Conservation (phyloP, 2,888 invertebrate genomes). For the Pyrrhia umbra region DNA sequence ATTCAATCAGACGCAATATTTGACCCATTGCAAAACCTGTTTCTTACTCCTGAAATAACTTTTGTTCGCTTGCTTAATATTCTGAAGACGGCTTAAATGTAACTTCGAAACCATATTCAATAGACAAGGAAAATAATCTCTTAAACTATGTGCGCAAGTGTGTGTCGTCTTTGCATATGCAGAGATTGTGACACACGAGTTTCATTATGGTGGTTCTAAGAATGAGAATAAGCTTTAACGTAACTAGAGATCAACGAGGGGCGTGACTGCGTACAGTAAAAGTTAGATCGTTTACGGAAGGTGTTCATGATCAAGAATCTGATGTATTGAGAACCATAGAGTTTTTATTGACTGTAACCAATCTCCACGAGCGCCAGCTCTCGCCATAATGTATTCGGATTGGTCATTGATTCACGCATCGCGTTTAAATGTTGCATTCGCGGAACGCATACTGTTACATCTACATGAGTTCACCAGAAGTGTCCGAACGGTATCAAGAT, state of each 20-base stretch:
- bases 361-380: slow-evolving; percentile 56
- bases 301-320: slow-evolving; percentile 61
- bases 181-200: slow-evolving; percentile 27
- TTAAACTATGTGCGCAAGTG: background rate
- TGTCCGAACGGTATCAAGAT: slow-evolving; percentile 81
- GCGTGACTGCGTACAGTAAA: slow-evolving; percentile 71
- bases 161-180: background rate
- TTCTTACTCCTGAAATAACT: background rate
- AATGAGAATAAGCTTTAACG: slow-evolving; percentile 56
- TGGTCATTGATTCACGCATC: slow-evolving; percentile 73
- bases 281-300: slow-evolving; percentile 73
- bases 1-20: slow-evolving; percentile 10
- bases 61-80: background rate
- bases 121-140: background rate
- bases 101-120: background rate
- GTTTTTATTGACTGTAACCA: slow-evolving; percentile 53
- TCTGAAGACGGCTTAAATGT: background rate
- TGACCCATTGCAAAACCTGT: background rate
- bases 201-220: slow-evolving; percentile 36
- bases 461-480: slow-evolving; percentile 73
- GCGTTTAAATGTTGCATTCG: slow-evolving; percentile 79
- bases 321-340: slow-evolving; percentile 59
- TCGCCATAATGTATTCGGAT: slow-evolving; percentile 60
- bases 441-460: slow-evolving; percentile 78
- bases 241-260: slow-evolving; percentile 68